These are phyloP conservation scores for Tachysurus vachellii DNA, from an alignment of 2,113 vertebrate species.

Conservation along the genomic window DNA sequence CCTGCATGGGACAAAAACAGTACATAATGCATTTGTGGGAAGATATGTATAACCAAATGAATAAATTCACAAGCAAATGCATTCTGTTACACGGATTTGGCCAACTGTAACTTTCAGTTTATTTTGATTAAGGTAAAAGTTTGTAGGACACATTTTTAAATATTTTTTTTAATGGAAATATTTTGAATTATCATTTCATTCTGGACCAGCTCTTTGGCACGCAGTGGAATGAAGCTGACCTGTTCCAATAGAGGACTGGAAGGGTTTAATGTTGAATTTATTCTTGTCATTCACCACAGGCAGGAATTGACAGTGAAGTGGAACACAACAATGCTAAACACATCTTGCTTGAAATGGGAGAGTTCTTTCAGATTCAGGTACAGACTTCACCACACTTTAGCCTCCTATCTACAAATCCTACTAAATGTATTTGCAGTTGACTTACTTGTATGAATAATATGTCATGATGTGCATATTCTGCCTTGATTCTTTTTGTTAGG, in stretches of 20 bases:
- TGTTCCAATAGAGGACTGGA: not conserved
- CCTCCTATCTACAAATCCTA: not conserved
- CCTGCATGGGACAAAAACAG: not conserved
- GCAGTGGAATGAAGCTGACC: not conserved
- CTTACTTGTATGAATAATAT: not conserved
- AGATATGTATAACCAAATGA: not conserved
- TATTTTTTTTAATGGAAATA: not conserved
- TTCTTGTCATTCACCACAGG: constrained; percentile 62
- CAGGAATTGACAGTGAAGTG: constrained; percentile 79
- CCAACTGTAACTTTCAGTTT: not conserved
- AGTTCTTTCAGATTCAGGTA: constrained; percentile 98
- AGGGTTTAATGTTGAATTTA: not conserved
- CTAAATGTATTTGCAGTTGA: not conserved
- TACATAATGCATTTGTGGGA: not conserved
- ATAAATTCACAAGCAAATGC: not conserved
- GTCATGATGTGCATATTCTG: not conserved
- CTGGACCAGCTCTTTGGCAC: no score
- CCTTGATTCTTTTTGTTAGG: constrained; percentile 66
- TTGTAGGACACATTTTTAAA: not conserved
- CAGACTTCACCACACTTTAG: not conserved
- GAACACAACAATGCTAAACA: constrained; percentile 83
- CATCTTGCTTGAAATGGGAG: constrained; percentile 92
- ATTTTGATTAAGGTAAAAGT: not conserved
- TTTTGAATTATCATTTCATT: not conserved
- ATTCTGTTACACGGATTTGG: not conserved